Evolutionary conservation across 2,797 vertebrate species (phyloP), one percentile per base, ranked within the genome.

Genomic region (Ctenochaetus hawaiiensis): DNA sequence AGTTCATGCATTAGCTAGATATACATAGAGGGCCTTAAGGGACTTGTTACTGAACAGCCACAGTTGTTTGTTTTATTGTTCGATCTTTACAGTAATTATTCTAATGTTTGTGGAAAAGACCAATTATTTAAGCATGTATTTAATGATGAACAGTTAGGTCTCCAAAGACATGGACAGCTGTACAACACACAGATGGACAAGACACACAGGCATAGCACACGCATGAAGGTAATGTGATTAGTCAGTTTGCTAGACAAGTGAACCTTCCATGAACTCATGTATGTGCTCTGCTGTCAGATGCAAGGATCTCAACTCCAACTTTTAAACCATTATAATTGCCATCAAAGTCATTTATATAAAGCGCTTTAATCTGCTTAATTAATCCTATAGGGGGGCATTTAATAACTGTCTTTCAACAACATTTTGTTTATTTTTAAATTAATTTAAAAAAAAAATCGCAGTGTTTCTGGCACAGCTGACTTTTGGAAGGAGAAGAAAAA

Each of bases 191-290:
- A 61, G 8, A 37, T 26, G 37, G 13, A 43, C 20, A 37, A 22
- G 9, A 49, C 13, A 67, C 16, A 26, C 14, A 20, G 7, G 4
- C 60, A 66, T 8, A 2, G 39, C 58, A 61, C 48, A 65, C 0
- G 5, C 45, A 26, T 70, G 41, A 79, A 67, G 34, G 59, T 78
- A 59, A 80, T 85, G 57, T 58, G 56, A 81, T 69, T 51, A 23
- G 43, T 76, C 72, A 67, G 43, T 66, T 63, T 43, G 65, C 44
- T 0, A 57, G 72, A 82, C 34, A 67, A 49, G 72, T 75, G 47
- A 78, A 77, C 73, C 56, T 12, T 60, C 10, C 0, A 0, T 75
- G 71, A 90, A 83, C 79, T 47, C 39, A 53, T 39, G 2, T 30
- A 12, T 16, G 37, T 41, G 67, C 66, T 63, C 39, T 49, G 37